These are phyloP conservation scores for Agrochola lota DNA, from an alignment of 2,888 invertebrate species.

Conservation along the genomic window DNA sequence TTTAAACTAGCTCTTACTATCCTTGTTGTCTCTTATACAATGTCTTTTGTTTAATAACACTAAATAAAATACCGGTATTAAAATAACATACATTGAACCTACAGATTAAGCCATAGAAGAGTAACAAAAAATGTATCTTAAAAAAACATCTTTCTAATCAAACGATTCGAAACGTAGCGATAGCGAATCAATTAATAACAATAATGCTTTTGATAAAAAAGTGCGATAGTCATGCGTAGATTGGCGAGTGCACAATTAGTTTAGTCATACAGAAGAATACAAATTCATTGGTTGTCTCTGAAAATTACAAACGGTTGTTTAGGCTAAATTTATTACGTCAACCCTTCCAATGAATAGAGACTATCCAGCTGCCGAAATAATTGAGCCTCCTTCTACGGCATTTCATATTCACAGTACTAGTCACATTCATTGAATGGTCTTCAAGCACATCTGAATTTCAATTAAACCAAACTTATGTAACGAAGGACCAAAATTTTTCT, in stretches of 20 bases:
- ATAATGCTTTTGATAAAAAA: not conserved
- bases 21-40: no score
- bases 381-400: not conserved
- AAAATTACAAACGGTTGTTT: not conserved
- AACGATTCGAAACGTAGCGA: slow-evolving; percentile 27
- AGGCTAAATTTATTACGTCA: no score
- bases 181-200: slow-evolving; percentile 36
- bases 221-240: slow-evolving; percentile 24
- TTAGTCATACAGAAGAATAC: slow-evolving; percentile 12
- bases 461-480: not conserved
- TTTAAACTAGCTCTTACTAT: no score
- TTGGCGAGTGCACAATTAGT: not conserved
- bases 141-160: slow-evolving; percentile 2
- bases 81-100: not conserved
- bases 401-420: not conserved
- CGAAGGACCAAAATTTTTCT: not conserved
- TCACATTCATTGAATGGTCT: not conserved
- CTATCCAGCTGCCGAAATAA: not conserved
- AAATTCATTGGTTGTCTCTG: not conserved
- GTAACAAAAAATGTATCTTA: not conserved
- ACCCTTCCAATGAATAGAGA: not conserved
- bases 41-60: not conserved
- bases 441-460: not conserved
- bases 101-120: slow-evolving; percentile 21
- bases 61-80: not conserved